Percentiles rank a stretch among this genome's conserved stretches.
These are phyloP conservation scores for Echeneis naucrates DNA, from an alignment of 2,797 vertebrate species.

Conservation along the genomic window DNA sequence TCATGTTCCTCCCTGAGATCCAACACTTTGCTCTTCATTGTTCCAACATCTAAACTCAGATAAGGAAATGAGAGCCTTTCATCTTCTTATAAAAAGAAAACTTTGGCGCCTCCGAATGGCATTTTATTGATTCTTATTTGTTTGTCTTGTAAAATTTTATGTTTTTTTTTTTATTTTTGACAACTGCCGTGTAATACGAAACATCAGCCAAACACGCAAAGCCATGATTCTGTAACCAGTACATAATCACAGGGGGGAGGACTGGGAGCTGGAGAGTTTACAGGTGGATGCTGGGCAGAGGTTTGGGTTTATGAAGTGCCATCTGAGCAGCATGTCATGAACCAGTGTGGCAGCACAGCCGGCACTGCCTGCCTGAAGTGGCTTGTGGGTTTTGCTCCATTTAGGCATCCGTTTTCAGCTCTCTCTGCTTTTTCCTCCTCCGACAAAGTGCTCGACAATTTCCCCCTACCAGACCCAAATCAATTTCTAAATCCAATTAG, in stretches of 20 bases:
- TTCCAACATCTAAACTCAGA: background rate
- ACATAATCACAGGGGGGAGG: background rate
- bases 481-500: conserved; percentile 77
- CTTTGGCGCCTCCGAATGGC: background rate
- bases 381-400: conserved; percentile 8
- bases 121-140: background rate
- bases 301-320: conserved; percentile 1
- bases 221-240: no score
- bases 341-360: conserved; percentile 14
- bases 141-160: background rate
- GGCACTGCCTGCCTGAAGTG: conserved; percentile 32
- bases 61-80: background rate
- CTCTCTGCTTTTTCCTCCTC: conserved; percentile 29
- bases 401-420: conserved; percentile 38
- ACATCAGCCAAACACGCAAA: background rate
- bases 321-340: background rate
- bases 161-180: background rate
- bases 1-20: background rate
- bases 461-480: conserved; percentile 52
- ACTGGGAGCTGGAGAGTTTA: background rate
- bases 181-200: no score
- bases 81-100: background rate
- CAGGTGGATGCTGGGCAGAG: conserved; percentile 17
- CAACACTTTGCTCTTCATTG: background rate
- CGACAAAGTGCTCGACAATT: conserved; percentile 41